phyloP scores from a whole-genome alignment of 2,797 vertebrate species.

The Characodon lateralis region DNA sequence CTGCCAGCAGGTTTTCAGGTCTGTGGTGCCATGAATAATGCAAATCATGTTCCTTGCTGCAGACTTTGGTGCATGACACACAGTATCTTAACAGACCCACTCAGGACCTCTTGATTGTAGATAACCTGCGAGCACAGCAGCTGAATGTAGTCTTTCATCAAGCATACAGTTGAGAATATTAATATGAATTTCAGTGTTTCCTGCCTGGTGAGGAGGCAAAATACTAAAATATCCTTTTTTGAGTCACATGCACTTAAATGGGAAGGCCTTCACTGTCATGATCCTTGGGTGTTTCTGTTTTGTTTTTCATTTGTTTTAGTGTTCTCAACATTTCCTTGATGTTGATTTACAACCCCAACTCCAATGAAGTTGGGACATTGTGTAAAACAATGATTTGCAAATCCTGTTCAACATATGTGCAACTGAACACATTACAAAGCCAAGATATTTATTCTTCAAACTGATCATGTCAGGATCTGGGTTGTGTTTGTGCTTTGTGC shows the following conservation, averaged over 20 bases:
- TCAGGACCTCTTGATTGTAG: constrained; percentile 27
- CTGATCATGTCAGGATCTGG: no score
- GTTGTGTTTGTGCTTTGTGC: no score
- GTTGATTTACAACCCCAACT: no score
- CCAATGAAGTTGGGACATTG: no score
- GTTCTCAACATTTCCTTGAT: no score
- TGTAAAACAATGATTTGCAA: no score
- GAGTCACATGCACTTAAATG: not conserved
- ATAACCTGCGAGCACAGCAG: constrained; percentile 36
- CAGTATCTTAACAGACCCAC: constrained; percentile 42
- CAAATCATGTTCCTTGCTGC: constrained; percentile 18
- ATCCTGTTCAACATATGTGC: no score
- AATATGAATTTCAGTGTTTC: constrained; percentile 38
- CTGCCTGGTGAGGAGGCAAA: constrained; percentile 9
- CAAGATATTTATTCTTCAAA: no score
- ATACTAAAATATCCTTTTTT: not conserved
- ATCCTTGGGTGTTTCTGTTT: no score
- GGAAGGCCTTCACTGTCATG: no score
- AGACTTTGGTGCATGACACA: constrained; percentile 29
- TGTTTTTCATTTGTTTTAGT: no score
- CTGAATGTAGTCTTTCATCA: constrained; percentile 37
- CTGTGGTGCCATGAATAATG: constrained; percentile 55
- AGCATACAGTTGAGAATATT: constrained; percentile 29
- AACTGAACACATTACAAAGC: no score
- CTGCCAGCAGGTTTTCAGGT: constrained; percentile 28